Conservation (phyloP, 2,888 invertebrate genomes). For the Xanthorhoe spadicearia region DNA sequence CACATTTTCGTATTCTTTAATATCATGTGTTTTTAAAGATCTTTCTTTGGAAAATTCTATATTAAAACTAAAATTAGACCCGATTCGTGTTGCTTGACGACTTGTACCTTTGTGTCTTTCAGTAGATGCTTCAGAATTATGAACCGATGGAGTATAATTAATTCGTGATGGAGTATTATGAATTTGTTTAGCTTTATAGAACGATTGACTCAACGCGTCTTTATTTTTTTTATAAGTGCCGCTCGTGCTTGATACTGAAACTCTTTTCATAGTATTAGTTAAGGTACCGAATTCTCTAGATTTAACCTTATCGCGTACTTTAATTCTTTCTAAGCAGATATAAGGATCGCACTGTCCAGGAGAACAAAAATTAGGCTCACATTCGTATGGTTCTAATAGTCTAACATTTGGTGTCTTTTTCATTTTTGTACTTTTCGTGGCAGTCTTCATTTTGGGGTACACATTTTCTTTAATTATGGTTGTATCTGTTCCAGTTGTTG, state of each 20-base stretch:
- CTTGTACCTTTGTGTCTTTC: not conserved
- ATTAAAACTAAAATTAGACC: slow-evolving; percentile 47
- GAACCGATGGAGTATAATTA: not conserved
- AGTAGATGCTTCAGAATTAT: slow-evolving; percentile 3
- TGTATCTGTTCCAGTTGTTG: slow-evolving; percentile 20
- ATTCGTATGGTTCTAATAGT: slow-evolving; percentile 46
- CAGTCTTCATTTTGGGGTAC: slow-evolving; percentile 11
- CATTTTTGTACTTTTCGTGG: slow-evolving; percentile 22
- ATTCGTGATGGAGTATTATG: too few species aligned
- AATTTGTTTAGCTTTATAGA: slow-evolving; percentile 2
- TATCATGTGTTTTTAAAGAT: not conserved
- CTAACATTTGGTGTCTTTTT: slow-evolving; percentile 15
- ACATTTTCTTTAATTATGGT: slow-evolving; percentile 34
- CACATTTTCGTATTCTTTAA: not conserved
- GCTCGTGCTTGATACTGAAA: slow-evolving; percentile 32
- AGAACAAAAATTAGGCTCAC: slow-evolving; percentile 52
- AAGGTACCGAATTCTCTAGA: slow-evolving; percentile 36
- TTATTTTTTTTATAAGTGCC: slow-evolving; percentile 10
- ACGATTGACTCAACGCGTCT: slow-evolving; percentile 14
- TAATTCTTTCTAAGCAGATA: slow-evolving; percentile 46
- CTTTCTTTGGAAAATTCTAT: slow-evolving; percentile 46
- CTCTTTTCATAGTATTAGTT: slow-evolving; percentile 34
- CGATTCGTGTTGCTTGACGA: slow-evolving; percentile 39
- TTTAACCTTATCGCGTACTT: slow-evolving; percentile 19
- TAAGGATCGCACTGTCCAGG: slow-evolving; percentile 52